Base-by-base conservation (phyloP, 2,797 vertebrate genomes). In the Rhynchotus rufescens region DNA sequence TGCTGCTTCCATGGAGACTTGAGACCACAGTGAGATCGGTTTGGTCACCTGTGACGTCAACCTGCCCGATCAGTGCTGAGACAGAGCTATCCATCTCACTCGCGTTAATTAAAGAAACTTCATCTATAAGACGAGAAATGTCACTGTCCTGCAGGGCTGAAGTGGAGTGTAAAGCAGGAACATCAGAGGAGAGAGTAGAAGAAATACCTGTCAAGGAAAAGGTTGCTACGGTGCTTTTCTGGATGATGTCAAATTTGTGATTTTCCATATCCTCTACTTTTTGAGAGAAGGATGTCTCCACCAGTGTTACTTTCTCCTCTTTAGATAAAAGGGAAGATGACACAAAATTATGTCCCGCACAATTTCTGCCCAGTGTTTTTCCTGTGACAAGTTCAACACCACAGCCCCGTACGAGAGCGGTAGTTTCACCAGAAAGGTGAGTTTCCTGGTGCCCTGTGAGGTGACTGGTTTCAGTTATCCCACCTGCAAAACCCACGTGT, bases 101-200 rank as follows among this genome's bases (percentile, higher is more conserved):
- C 72, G 98, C 98, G 6, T 97, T 98, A 8, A 95, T 96, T 51
- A 99, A 95, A 34, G 99, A 99, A 32, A 99, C 98, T 6, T 98
- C 98, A 71, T 99, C 98, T 84, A 99, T 99, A 40, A 99, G 98
- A 92, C 97, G 98, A 87, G 99, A 99, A 91, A 99, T 98, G 59
- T 98, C 97, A 94, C 98, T 98, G 88, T 99, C 98, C 54, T 98
- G 98, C 66, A 98, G 94, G 88, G 97, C 96, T 51, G 73, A 80
- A 3, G 88, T 91, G 88, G 97, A 98, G 64, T 96, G 98, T 64
- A 98, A 91, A 62, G 90, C 95, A n/a, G 97, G 95, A 57, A 52
- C 28, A 17, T 89, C 95, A 9, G 95, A 62, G 77, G 93, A 96
- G 62, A 92, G 5, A 1, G 88, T 26, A 60, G 97, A 87, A 30